These are phyloP conservation scores for Acipenser transmontanus DNA, from an alignment of 2,797 vertebrate genomes.

Conservation along the genomic window DNA sequence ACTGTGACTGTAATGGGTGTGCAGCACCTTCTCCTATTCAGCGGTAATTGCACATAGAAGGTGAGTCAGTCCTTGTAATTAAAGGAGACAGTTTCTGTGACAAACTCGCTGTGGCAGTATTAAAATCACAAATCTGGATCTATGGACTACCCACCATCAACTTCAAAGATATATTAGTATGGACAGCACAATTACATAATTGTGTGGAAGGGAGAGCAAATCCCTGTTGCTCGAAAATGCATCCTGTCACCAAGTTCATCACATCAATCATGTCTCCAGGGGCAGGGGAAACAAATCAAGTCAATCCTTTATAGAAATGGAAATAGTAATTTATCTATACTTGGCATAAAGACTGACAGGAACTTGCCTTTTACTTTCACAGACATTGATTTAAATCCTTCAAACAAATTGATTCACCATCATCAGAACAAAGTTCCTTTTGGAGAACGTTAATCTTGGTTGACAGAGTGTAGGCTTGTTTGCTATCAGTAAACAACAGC, in stretches of 20 bases:
- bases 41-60: too few species aligned
- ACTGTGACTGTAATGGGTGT: too few species aligned
- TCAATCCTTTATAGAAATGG: not conserved
- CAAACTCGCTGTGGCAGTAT: not conserved
- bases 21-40: too few species aligned
- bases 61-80: too few species aligned
- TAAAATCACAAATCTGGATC: not conserved
- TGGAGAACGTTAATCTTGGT: not conserved
- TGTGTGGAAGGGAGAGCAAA: not conserved
- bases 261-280: not conserved
- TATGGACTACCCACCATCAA: not conserved
- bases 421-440: not conserved
- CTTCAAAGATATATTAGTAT: not conserved
- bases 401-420: conserved; percentile 3
- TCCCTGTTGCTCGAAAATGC: not conserved
- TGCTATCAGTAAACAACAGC: not conserved
- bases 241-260: not conserved
- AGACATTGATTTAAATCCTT: not conserved
- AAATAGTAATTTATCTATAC: not conserved
- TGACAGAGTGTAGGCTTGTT: not conserved
- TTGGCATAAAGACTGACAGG: conserved; percentile 1
- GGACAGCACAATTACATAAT: not conserved
- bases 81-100: too few species aligned
- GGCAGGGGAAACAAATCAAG: not conserved
- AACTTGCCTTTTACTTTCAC: conserved; percentile 1